Evolutionary conservation across 2,797 vertebrate genomes (phyloP).

Genomic region (Dallia pectoralis): DNA sequence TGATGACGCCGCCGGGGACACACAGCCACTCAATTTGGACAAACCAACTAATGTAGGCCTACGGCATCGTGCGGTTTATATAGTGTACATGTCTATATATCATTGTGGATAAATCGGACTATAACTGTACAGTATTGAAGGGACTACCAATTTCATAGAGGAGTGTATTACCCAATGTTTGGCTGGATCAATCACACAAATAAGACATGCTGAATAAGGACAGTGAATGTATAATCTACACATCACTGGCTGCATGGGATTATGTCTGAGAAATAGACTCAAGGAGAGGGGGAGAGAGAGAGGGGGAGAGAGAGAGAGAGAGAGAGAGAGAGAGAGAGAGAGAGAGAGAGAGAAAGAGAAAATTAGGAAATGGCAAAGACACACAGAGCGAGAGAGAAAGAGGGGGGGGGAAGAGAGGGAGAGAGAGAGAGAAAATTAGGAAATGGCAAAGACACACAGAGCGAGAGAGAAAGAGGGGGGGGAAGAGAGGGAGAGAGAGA

Average conservation of each 20-base stretch:
- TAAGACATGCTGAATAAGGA: slow-evolving; percentile 54
- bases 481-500: slow-evolving; percentile 33
- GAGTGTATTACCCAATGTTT: slow-evolving; percentile 23
- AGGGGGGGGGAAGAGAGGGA: slow-evolving; percentile 14
- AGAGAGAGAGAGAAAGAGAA: no score
- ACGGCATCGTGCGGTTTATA: neutral
- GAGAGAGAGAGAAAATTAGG: slow-evolving; percentile 10
- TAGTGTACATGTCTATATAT: slow-evolving; percentile 54
- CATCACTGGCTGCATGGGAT: slow-evolving; percentile 64
- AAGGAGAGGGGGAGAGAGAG: neutral
- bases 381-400: slow-evolving; percentile 5
- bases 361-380: neutral
- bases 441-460: slow-evolving; percentile 3
- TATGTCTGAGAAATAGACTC: slow-evolving; percentile 38
- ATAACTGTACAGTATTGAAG: slow-evolving; percentile 48
- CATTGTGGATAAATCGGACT: slow-evolving; percentile 44
- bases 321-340: no score
- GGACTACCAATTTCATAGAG: slow-evolving; percentile 38
- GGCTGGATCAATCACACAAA: slow-evolving; percentile 45
- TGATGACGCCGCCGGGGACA: neutral
- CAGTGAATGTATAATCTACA: slow-evolving; percentile 60
- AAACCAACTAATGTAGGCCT: neutral
- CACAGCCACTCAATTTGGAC: slow-evolving; percentile 6
- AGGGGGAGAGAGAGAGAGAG: slow-evolving; percentile 19
- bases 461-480: neutral